Percentiles rank a stretch among this genome's conserved stretches.
Conservation (phyloP, 2,797 vertebrate genomes). For the Clarias pachynema region DNA sequence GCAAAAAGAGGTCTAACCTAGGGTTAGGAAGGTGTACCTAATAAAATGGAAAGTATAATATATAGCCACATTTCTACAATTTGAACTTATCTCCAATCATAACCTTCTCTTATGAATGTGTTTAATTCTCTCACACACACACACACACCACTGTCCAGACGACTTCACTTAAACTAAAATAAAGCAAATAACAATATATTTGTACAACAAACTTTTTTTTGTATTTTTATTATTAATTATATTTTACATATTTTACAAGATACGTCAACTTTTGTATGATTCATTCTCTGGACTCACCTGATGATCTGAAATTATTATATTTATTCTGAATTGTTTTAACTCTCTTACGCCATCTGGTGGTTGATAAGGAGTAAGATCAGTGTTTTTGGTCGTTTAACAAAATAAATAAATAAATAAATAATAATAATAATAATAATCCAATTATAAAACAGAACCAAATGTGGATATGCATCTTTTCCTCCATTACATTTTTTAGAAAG, state of each 20-base stretch:
- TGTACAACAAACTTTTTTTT: neutral
- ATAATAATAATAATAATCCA: neutral
- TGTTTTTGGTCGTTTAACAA: neutral
- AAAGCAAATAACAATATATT: neutral
- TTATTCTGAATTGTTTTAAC: neutral
- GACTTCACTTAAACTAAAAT: neutral
- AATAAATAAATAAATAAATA: too few species aligned
- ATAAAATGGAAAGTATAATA: too few species aligned
- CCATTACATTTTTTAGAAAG: neutral
- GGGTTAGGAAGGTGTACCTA: too few species aligned
- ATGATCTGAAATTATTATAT: neutral
- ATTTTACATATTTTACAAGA: neutral
- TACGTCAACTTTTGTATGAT: neutral
- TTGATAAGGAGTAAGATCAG: neutral
- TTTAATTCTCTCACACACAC: conserved; percentile 13
- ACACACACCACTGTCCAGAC: neutral
- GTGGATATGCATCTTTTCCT: neutral
- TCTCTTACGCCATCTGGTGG: conserved; percentile 8
- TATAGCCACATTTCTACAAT: too few species aligned
- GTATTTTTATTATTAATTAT: neutral
- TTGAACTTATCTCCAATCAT: too few species aligned
- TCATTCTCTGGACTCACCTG: neutral
- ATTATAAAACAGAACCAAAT: neutral
- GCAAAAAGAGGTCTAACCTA: too few species aligned
- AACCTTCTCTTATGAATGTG: too few species aligned